Conservation (phyloP, 1,140 invertebrate species). For the Myzus persicae region DNA sequence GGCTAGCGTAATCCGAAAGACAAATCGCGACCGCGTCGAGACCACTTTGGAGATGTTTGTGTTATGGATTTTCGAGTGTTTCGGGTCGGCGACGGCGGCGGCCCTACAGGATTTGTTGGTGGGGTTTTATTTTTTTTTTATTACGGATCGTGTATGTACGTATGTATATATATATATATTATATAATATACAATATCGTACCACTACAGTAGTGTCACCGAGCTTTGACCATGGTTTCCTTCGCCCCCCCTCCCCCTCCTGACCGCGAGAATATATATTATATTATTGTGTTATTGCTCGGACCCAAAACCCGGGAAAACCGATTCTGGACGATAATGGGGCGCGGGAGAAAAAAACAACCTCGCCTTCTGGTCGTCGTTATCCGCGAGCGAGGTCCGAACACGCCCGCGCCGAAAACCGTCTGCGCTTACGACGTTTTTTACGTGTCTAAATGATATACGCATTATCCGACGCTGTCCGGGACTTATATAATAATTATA, state of each 20-base stretch:
- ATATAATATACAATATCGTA: constrained; percentile 12
- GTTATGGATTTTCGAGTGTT: constrained; percentile 16
- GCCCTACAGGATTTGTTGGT: not conserved
- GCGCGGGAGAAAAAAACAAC: not conserved
- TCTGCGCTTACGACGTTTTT: not conserved
- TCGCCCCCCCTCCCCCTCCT: too few relatives aligned
- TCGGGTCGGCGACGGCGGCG: not conserved
- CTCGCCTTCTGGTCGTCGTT: not conserved
- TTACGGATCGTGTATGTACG: not conserved
- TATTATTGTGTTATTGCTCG: not conserved
- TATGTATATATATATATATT: not conserved
- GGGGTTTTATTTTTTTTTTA: not conserved
- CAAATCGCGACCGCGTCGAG: not conserved
- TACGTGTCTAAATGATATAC: not conserved
- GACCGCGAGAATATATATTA: not conserved
- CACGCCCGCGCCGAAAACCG: not conserved
- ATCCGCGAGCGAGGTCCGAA: not conserved
- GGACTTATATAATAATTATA: not conserved
- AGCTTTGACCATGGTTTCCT: not conserved
- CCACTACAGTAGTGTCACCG: not conserved
- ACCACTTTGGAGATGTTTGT: constrained; percentile 15
- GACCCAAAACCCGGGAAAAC: not conserved
- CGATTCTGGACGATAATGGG: not conserved
- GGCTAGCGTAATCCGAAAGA: not conserved
- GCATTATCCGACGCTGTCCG: not conserved